Evolutionary conservation across 2,113 vertebrate genomes (phyloP).

Genomic region (Uropsilus gracilis): DNA sequence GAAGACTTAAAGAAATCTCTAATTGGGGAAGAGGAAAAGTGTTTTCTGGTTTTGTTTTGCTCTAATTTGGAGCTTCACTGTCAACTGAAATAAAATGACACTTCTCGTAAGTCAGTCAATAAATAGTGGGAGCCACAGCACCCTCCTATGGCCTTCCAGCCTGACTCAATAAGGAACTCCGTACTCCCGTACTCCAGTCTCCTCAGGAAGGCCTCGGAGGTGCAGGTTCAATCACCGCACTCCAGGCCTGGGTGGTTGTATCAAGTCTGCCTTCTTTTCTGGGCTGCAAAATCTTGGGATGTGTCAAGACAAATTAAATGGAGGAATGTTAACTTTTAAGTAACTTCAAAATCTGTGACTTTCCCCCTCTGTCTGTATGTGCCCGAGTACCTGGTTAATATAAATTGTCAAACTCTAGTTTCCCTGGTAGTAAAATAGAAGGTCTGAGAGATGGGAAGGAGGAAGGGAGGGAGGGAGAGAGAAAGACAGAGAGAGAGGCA

Average conservation of each 20-base stretch:
- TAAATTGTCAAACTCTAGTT: background rate
- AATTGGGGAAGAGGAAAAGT: background rate
- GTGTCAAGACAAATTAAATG: slow-evolving; percentile 13
- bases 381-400: background rate
- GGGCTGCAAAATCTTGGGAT: background rate
- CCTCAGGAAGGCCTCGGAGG: background rate
- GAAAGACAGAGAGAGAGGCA: background rate
- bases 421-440: background rate
- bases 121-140: background rate
- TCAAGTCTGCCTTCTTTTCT: background rate
- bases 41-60: background rate
- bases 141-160: background rate
- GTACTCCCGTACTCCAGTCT: background rate
- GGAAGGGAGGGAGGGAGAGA: background rate
- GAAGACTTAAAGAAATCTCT: background rate
- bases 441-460: background rate
- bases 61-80: background rate
- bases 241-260: background rate
- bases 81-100: slow-evolving; percentile 34
- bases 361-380: background rate
- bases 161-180: background rate
- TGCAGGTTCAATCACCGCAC: background rate
- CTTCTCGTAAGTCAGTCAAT: background rate
- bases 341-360: background rate
- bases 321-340: background rate